Conservation (phyloP, 1,140 invertebrate species). For the Drosophila biarmipes region DNA sequence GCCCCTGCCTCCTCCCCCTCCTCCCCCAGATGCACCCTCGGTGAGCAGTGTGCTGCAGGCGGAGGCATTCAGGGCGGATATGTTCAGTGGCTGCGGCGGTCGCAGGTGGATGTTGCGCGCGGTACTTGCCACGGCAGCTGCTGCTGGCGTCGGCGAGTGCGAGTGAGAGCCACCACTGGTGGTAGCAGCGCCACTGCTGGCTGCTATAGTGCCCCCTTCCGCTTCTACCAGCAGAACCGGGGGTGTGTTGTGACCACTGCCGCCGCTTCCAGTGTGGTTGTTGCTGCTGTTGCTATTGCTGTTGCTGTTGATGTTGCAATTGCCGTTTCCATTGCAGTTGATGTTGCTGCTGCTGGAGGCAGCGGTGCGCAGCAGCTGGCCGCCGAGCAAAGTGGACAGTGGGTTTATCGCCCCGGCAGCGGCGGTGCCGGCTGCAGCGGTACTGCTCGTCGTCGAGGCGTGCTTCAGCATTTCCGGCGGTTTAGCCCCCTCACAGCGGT, state of each 20-base stretch:
- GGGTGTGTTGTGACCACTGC: slow-evolving; percentile 31
- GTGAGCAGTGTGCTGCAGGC: slow-evolving; percentile 60
- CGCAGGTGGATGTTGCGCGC: slow-evolving; percentile 79
- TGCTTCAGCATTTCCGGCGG: slow-evolving; percentile 73
- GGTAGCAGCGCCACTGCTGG: slow-evolving; percentile 3
- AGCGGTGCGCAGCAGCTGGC: slow-evolving; percentile 56
- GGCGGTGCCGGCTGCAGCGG: slow-evolving; percentile 34
- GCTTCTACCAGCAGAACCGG: slow-evolving; percentile 8
- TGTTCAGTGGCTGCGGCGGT: slow-evolving; percentile 86
- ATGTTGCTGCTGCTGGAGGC: slow-evolving; percentile 20
- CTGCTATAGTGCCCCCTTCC: slow-evolving; percentile 1
- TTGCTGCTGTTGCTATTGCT: slow-evolving; percentile 17
- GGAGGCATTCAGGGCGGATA: slow-evolving; percentile 87
- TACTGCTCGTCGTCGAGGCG: slow-evolving; percentile 72
- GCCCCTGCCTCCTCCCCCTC: not conserved
- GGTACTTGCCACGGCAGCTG: slow-evolving; percentile 67
- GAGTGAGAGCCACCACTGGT: slow-evolving; percentile 19
- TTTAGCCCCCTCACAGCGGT: slow-evolving; percentile 11
- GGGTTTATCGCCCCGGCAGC: slow-evolving; percentile 10
- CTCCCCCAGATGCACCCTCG: slow-evolving; percentile 20
- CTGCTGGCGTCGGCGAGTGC: slow-evolving; percentile 47
- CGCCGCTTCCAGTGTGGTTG: slow-evolving; percentile 18
- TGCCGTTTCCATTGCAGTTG: slow-evolving; percentile 27
- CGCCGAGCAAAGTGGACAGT: slow-evolving; percentile 15
- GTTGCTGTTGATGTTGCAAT: slow-evolving; percentile 13